phyloP scores from a whole-genome alignment of 2,113 vertebrate genomes.

The Oreocharis arfaki region DNA sequence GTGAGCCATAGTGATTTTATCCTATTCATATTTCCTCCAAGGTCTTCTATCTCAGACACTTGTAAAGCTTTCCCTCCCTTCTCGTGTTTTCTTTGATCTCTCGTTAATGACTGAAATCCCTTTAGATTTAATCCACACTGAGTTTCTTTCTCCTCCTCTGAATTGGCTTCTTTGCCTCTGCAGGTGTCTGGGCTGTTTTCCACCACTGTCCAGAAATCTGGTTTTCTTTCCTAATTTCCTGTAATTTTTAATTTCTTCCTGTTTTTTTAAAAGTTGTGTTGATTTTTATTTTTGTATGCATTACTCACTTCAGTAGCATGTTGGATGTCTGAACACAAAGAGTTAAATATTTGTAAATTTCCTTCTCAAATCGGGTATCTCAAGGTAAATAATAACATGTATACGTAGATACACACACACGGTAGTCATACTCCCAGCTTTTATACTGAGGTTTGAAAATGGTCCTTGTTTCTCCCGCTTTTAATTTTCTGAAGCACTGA shows the following conservation, averaged over 20 bases:
- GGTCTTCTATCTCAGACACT: conserved; percentile 69
- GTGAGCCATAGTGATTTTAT: conserved; percentile 66
- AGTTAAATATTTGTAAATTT: not conserved
- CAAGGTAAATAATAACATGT: not conserved
- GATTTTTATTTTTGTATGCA: not conserved
- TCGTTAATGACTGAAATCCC: conserved; percentile 69
- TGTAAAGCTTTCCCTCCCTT: conserved; percentile 70
- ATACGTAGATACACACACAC: not conserved
- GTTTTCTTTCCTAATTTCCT: not conserved
- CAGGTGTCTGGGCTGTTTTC: conserved; percentile 29
- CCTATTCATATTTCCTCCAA: conserved; percentile 70
- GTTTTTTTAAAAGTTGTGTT: not conserved
- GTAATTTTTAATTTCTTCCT: not conserved
- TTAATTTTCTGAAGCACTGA: not conserved
- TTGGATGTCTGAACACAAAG: not conserved
- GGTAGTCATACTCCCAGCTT: not conserved
- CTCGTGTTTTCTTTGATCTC: conserved; percentile 74
- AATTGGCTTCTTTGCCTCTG: not conserved
- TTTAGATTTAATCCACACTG: conserved; percentile 36
- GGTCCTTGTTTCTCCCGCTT: not conserved
- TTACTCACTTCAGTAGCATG: not conserved
- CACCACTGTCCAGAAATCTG: not conserved
- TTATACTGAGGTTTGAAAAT: not conserved
- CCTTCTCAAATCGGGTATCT: not conserved
- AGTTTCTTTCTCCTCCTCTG: conserved; percentile 64